A percentile compares a stretch with the other conserved stretches of the same genome.
Conservation (phyloP, 2,888 invertebrate genomes). For the Sesia apiformis region DNA sequence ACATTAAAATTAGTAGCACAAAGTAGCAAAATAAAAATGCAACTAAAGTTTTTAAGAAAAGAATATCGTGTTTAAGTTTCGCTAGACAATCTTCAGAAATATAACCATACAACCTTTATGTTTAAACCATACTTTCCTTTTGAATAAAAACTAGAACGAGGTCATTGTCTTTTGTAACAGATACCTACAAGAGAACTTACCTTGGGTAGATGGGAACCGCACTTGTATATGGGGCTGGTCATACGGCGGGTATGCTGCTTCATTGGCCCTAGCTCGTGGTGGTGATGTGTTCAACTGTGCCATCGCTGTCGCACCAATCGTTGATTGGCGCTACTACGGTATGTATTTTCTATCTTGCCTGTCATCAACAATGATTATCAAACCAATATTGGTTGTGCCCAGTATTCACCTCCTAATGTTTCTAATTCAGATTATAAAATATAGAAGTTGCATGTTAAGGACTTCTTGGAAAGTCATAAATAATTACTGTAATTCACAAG, state of each 20-base stretch:
- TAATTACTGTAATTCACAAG: too few relatives aligned
- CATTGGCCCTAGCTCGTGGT: constrained; percentile 89
- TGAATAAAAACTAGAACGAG: too few relatives aligned
- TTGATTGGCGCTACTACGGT: constrained; percentile 98
- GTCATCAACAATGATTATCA: too few relatives aligned
- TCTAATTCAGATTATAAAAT: neutral
- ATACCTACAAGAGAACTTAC: constrained; percentile 76
- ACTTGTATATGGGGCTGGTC: constrained; percentile 99
- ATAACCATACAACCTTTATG: too few relatives aligned
- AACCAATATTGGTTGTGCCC: too few relatives aligned
- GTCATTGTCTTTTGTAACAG: constrained; percentile 39
- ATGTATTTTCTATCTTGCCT: constrained; percentile 14
- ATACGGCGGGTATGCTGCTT: constrained; percentile 96
- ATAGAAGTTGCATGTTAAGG: neutral
- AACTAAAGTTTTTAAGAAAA: too few relatives aligned
- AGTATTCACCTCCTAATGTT: too few relatives aligned
- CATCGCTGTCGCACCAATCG: constrained; percentile 96
- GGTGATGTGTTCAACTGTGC: constrained; percentile 91
- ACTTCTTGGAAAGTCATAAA: too few relatives aligned
- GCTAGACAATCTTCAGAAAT: too few relatives aligned
- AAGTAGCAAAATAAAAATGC: neutral
- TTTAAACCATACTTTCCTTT: too few relatives aligned
- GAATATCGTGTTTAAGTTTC: too few relatives aligned
- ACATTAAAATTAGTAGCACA: neutral
- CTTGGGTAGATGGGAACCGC: constrained; percentile 85